These are phyloP conservation scores for Cordilura impudica DNA, from an alignment of 2,888 invertebrate genomes.

Conservation along the genomic window DNA sequence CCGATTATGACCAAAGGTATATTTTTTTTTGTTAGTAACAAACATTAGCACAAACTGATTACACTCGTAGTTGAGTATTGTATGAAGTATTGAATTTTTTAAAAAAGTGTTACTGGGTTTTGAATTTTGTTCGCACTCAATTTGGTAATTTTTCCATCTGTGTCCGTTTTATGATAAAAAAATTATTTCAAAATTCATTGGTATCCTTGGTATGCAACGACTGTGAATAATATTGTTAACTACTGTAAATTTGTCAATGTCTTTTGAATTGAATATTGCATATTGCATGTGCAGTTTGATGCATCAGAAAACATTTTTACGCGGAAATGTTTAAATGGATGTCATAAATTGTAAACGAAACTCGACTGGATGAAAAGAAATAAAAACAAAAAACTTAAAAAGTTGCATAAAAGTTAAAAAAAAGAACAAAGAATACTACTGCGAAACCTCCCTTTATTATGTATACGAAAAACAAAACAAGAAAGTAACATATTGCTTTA, in stretches of 20 bases:
- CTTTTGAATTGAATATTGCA: slow-evolving; percentile 50
- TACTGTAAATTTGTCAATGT: slow-evolving; percentile 51
- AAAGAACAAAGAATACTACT: background rate
- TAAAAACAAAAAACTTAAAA: background rate
- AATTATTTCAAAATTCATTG: too few relatives aligned
- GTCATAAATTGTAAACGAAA: slow-evolving; percentile 56
- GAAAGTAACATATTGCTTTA: slow-evolving; percentile 41
- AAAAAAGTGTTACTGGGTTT: too few relatives aligned
- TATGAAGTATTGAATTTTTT: too few relatives aligned
- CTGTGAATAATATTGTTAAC: slow-evolving; percentile 47
- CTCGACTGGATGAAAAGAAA: slow-evolving; percentile 4
- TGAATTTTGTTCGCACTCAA: too few relatives aligned
- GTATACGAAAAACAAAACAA: slow-evolving; percentile 6
- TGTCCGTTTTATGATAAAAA: too few relatives aligned
- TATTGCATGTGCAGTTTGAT: slow-evolving; percentile 48
- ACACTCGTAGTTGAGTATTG: too few relatives aligned
- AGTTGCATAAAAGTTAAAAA: slow-evolving; percentile 17
- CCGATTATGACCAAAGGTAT: too few relatives aligned
- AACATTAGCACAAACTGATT: too few relatives aligned
- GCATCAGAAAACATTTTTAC: slow-evolving; percentile 57
- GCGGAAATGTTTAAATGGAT: slow-evolving; percentile 56
- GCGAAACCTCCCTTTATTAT: background rate
- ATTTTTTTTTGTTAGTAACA: too few relatives aligned
- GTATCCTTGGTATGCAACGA: background rate
- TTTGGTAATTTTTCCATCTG: too few relatives aligned